phyloP scores from a whole-genome alignment of 2,113 vertebrate genomes.

The Callionymus lyra region DNA sequence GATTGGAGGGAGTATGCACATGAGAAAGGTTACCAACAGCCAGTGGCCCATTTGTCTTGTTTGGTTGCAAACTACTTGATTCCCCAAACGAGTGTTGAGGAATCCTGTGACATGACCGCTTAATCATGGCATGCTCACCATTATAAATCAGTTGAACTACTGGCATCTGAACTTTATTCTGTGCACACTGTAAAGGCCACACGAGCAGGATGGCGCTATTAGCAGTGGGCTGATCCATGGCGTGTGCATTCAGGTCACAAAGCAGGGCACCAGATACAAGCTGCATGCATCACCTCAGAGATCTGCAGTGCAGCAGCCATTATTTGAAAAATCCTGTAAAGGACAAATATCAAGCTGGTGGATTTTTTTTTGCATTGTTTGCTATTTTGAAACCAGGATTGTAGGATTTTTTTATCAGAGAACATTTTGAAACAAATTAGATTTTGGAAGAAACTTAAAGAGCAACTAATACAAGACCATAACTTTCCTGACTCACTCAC shows the following conservation, averaged over 20 bases:
- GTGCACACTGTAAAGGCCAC: slow-evolving; percentile 63
- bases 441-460: too few species aligned
- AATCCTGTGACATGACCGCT: slow-evolving; percentile 58
- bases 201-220: slow-evolving; percentile 47
- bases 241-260: slow-evolving; percentile 66
- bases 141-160: slow-evolving; percentile 77
- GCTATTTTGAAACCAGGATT: too few species aligned
- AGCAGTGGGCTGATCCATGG: slow-evolving; percentile 64
- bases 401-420: too few species aligned
- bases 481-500: too few species aligned
- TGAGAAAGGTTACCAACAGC: slow-evolving; percentile 66
- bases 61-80: slow-evolving; percentile 64
- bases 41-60: slow-evolving; percentile 64
- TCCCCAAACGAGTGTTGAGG: slow-evolving; percentile 65
- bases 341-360: slow-evolving; percentile 3
- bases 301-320: slow-evolving; percentile 22
- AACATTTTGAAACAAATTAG: too few species aligned
- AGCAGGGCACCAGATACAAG: slow-evolving; percentile 28
- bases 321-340: slow-evolving; percentile 21
- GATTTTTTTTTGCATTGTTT: neutral
- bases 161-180: slow-evolving; percentile 73
- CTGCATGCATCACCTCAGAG: slow-evolving; percentile 42
- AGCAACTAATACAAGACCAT: too few species aligned
- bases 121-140: slow-evolving; percentile 60
- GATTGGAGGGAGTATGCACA: slow-evolving; percentile 47